Conservation (phyloP, 2,113 vertebrate species). For the Sakesphorus luctuosus region DNA sequence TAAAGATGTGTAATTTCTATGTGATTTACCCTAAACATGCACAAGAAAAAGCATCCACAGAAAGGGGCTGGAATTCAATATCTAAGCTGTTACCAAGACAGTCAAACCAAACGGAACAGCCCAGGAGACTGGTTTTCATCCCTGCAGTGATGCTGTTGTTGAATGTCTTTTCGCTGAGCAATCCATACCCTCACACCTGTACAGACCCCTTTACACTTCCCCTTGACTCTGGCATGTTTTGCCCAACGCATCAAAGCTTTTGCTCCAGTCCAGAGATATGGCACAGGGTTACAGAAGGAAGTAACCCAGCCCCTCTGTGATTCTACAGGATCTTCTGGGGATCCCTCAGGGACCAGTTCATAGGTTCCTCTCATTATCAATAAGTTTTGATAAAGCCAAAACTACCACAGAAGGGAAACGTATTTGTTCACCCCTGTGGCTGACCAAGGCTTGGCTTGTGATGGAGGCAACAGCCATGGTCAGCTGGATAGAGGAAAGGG, state of each 20-base stretch:
- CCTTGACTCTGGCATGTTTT: not conserved
- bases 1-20: not conserved
- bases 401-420: not conserved
- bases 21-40: not conserved
- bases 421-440: not conserved
- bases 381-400: not conserved
- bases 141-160: not conserved
- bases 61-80: not conserved
- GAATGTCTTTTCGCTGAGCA: not conserved
- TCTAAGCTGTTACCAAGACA: not conserved
- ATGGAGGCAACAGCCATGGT: not conserved
- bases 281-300: not conserved
- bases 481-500: not conserved
- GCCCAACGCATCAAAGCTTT: not conserved
- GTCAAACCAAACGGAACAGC: not conserved
- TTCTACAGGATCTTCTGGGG: not conserved
- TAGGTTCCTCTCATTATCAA: not conserved
- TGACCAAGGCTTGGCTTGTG: not conserved
- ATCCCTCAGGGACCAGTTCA: not conserved
- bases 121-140: not conserved
- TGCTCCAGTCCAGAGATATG: not conserved
- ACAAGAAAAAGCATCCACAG: not conserved
- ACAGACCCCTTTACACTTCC: not conserved
- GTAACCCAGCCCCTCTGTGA: not conserved
- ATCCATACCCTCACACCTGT: not conserved